Conservation (phyloP, 2,113 vertebrate species). For the Climacteris rufus region DNA sequence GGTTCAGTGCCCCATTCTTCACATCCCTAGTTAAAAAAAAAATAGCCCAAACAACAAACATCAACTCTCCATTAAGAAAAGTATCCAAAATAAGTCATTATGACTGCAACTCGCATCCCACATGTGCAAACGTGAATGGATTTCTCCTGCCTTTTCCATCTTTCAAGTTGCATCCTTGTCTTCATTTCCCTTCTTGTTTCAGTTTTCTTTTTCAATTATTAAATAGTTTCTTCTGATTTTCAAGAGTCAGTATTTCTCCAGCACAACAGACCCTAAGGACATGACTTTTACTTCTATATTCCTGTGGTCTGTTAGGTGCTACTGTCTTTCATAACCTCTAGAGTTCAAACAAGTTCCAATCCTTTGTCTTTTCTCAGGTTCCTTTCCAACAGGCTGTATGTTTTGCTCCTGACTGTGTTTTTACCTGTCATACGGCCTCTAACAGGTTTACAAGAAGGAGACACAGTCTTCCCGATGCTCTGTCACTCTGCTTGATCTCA, state of each 20-base stretch:
- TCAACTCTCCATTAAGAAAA: background rate
- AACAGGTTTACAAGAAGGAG: background rate
- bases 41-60: background rate
- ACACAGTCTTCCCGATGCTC: background rate
- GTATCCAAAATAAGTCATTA: background rate
- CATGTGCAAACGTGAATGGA: background rate
- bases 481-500: background rate
- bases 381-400: background rate
- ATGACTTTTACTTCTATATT: background rate
- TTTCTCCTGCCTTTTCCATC: background rate
- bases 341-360: background rate
- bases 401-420: background rate
- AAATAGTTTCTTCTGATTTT: background rate
- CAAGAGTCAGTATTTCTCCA: background rate
- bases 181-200: background rate
- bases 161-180: background rate
- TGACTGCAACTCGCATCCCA: fast-evolving
- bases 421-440: background rate
- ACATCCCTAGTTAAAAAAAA: background rate
- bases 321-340: background rate
- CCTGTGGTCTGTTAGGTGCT: background rate
- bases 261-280: background rate
- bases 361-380: background rate
- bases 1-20: background rate
- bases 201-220: background rate